Evolutionary conservation across 2,888 invertebrate genomes (phyloP), one percentile per base, ranked within the genome.

Genomic region (Eupeodes luniger): DNA sequence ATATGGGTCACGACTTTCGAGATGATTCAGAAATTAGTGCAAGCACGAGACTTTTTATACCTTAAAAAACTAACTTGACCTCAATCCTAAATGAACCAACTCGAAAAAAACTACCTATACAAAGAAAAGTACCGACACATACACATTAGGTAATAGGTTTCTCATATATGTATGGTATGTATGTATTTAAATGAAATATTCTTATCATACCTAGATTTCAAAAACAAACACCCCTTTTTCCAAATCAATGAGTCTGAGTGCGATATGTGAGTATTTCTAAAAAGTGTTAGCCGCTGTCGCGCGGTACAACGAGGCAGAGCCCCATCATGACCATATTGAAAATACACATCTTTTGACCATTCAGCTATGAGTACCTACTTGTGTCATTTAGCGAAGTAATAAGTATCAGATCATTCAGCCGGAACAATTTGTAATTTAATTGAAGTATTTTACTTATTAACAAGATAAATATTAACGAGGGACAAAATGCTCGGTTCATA

Each of bases 361-460:
- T 67, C 66, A 72, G 34, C 78, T 75, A 12, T 64, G 59, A 53
- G 59, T 9, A 67, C n/a, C n/a, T n/a, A n/a, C 44, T 82, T 82
- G 75, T 82, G 78, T 75, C 82, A 86, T 86, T 57, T 44, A 62
- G 27, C 49, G 62, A 57, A 64, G 61, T 61, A 51, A 19, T 64
- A 75, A 82, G 82, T 83, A 86, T 59, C 55, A 86, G 79, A 79
- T 82, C 78, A 70, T 82, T 86, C 75, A 83, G 75, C 82, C 62
- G 78, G 62, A 85, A 72, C 34, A 74, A 81, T 78, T 85, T 72
- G 77, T 85, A 85, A 85, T 81, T 85, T 81, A 85, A 85, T 85
- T 85, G 77, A 78, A 77, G 81, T 67, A 85, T 78, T 85, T 78
- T 51, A 78, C 85, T 72, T 74, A 85, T 85, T 72, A 85, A 85